Percentiles rank a stretch among this genome's conserved stretches.
Evolutionary conservation across 2,797 vertebrate species (phyloP).

Genomic region (Pampus argenteus): DNA sequence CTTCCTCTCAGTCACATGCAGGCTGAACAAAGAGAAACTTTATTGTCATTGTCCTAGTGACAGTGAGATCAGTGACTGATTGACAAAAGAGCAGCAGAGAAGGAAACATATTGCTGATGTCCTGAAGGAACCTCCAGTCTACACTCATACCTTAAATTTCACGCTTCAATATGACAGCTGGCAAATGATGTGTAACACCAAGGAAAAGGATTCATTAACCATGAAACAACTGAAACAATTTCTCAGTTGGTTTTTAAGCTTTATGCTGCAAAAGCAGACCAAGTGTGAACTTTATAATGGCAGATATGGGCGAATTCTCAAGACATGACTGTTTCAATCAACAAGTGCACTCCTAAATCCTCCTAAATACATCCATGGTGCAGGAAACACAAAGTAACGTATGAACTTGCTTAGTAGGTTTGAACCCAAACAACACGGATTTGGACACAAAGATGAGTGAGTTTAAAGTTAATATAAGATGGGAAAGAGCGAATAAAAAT

Average conservation of each 20-base stretch:
- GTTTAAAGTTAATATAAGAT: too few relatives aligned
- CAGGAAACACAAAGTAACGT: too few relatives aligned
- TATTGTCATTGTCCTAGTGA: conserved; percentile 68
- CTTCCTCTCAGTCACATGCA: conserved; percentile 80
- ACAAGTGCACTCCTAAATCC: conserved; percentile 2
- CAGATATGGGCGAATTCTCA: conserved; percentile 35
- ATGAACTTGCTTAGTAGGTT: too few relatives aligned
- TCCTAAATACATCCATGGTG: too few relatives aligned
- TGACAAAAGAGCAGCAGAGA: conserved; percentile 72
- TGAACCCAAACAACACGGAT: conserved; percentile 40
- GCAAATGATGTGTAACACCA: not conserved
- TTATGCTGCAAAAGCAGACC: not conserved
- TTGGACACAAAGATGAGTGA: conserved; percentile 18
- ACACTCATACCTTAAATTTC: conserved; percentile 13
- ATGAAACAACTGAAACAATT: not conserved
- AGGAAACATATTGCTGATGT: conserved; percentile 76
- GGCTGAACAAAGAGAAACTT: conserved; percentile 73
- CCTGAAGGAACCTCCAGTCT: conserved; percentile 67
- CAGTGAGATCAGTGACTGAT: conserved; percentile 76
- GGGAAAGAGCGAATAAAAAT: not conserved
- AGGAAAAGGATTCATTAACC: not conserved
- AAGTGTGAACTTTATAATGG: not conserved
- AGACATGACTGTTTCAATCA: conserved; percentile 47
- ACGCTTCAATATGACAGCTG: not conserved
- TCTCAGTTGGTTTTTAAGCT: too few relatives aligned